Evolutionary conservation across 2,888 invertebrate genomes (phyloP), one percentile per base, ranked within the genome.

Genomic region (Aphodius granarius): DNA sequence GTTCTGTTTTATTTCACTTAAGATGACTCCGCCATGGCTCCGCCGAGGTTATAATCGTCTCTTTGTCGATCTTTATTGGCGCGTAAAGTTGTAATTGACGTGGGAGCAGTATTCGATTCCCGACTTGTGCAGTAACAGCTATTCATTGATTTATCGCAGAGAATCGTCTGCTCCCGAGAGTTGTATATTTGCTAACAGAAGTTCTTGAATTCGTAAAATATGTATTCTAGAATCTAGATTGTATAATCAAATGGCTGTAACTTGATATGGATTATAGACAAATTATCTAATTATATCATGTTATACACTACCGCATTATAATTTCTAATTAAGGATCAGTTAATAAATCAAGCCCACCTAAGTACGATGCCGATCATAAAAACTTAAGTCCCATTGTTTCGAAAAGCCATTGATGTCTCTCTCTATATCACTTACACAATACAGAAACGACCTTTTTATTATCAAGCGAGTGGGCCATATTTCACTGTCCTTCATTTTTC

Each of bases 41-140:
- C n/a, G 21, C 21, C 21, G 68, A 22, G 68, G 21, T 68, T 21
- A 68, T 68, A 68, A 68, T 68, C 68, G 20, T 19, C 20, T 20
- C 68, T 68, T 68, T 68, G 68, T 21, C n/a, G 20, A 20, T 16
- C 68, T 13, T 20, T 22, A 22, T 20, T 20, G 21, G 68, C n/a
- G n/a, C n/a, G 68, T 68, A 68, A 68, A 21, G 68, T 20, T 20
- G 68, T 68, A 68, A 68, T 68, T 68, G 68, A 68, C 68, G 68
- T 68, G 68, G 22, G 68, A 68, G 68, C 68, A 43, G 43, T 13
- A 43, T 43, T 43, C 43, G 43, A 43, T 43, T 43, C 43, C 43
- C 9, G 1, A 13, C 43, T 3, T 43, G 43, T 9, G 43, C 43
- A 43, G 9, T 43, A 43, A 6, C 43, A 43, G 43, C 9, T 6